Evolutionary conservation across 2,888 invertebrate species (phyloP), one percentile per base, ranked within the genome.

Genomic region (Selenia dentaria): DNA sequence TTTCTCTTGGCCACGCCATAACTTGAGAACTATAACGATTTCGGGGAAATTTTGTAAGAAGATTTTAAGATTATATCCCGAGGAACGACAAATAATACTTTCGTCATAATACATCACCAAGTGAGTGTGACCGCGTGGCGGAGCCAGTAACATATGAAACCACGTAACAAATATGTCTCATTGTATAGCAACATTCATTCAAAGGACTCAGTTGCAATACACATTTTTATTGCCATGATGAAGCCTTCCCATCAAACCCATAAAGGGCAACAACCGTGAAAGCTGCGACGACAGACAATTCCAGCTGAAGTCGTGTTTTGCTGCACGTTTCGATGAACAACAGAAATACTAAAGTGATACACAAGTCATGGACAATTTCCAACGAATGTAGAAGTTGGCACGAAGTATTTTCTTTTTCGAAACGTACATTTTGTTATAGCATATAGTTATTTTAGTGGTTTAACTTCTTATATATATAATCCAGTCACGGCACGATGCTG

Each of bases 211-310:
- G 14, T 38, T 41, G 41, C 50, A 41, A 38, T 41, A 41, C 34
- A 32, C 36, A 37, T 44, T 50, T 44, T 56, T 47, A 49, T 38
- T 33, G 43, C 47, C 40, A 53, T 45, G 53, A 57, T 55, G 35
- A 38, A 41, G 32, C 18, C 24, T 35, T 42, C 29, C 38, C 52
- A 39, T 57, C 57, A 45, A 51, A 43, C 42, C 57, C 54, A 57
- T 62, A 64, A 61, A 67, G 56, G 48, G 48, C 53, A 54, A 64
- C 52, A 52, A 48, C 53, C 55, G 51, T 58, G 50, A 52, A 59
- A 59, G 53, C 54, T 47, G 37, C 54, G 54, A 51, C 31, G 51
- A 60, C 51, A 57, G 46, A 55, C 57, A 57, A 59, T 66, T 52
- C 46, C 57, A 51, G 45, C 53, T 52, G 53, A 58, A 57, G 59